Base-by-base conservation (phyloP, 2,797 vertebrate genomes). In the Champsocephalus esox region DNA sequence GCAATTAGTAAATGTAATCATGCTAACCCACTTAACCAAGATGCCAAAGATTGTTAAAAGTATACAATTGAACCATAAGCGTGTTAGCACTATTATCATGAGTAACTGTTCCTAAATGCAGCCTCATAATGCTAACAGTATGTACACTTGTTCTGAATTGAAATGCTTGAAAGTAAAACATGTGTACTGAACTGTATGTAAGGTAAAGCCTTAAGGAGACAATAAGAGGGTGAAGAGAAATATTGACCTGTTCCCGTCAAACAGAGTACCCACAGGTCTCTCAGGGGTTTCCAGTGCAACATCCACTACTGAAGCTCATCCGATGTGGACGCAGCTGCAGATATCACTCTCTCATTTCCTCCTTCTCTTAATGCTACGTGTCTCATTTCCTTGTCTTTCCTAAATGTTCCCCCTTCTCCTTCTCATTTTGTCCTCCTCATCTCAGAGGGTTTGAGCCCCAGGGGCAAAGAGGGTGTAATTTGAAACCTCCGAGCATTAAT, bases 401-500 rank as follows among this genome's bases (percentile, higher is more conserved):
- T 65, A 44, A 75, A 80, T 80, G 86, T 75, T 66, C 75, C 45
- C 51, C 72, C 59, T 87, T 38, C 66, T 85, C 68, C 80, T 81
- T 57, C 46, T 86, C 54, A 34, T 77, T 84, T 87, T 90, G 64
- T 88, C 79, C 79, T 80, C 76, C 75, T 73, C 68, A 56, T 87
- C 85, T 92, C 87, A 77, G 58, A 88, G 85, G 83, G 74, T 81
- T 90, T 88, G 81, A 85, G 80, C 91, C 89, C 84, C 54, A 7
- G 81, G 89, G 86, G 87, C 84, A 83, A 88, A 62, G 57, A 85
- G 91, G 89, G 86, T 93, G 92, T 94, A 92, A 94, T 94, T 92
- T 94, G 89, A 93, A 92, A 86, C 91, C 89, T 92, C 87, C 21
- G 69, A 91, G 91, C 92, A 86, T 93, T 93, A 94, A 93, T 94